Percentiles rank a stretch among this genome's conserved stretches.
Conservation (phyloP, 1,140 invertebrate species). For the Drosophila truncata region DNA sequence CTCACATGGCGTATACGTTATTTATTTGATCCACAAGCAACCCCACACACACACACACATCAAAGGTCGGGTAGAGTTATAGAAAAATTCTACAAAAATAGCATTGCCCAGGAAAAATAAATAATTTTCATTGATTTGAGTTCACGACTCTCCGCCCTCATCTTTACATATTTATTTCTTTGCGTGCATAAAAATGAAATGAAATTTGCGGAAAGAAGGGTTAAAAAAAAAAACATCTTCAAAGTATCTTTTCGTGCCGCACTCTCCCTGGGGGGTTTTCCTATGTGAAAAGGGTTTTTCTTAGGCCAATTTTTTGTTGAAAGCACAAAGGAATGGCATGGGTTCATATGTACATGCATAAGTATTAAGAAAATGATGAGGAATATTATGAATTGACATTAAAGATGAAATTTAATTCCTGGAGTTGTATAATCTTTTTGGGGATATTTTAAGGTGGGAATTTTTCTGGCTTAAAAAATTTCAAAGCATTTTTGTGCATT, state of each 20-base stretch:
- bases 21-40: constrained; percentile 5
- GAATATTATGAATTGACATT: constrained; percentile 18
- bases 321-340: background rate
- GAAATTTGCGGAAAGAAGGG: constrained; percentile 1
- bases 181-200: constrained; percentile 18
- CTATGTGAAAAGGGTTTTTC: constrained; percentile 20
- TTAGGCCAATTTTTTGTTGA: constrained; percentile 4
- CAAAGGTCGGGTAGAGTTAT: constrained; percentile 20
- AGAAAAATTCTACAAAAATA: constrained; percentile 8
- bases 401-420: background rate
- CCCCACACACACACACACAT: constrained; percentile 19
- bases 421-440: background rate
- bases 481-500: background rate
- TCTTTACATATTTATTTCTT: constrained; percentile 8
- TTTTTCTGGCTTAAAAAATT: background rate
- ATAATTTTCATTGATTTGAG: constrained; percentile 28
- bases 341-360: background rate
- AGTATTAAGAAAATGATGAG: background rate
- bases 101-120: background rate
- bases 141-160: background rate
- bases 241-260: constrained; percentile 30
- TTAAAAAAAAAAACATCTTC: constrained; percentile 34
- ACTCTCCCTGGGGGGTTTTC: constrained; percentile 9
- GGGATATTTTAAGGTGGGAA: too few relatives aligned
- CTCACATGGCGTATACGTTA: constrained; percentile 27